Conservation (phyloP, 2,797 vertebrate species). For the Enteromius anoplus region DNA sequence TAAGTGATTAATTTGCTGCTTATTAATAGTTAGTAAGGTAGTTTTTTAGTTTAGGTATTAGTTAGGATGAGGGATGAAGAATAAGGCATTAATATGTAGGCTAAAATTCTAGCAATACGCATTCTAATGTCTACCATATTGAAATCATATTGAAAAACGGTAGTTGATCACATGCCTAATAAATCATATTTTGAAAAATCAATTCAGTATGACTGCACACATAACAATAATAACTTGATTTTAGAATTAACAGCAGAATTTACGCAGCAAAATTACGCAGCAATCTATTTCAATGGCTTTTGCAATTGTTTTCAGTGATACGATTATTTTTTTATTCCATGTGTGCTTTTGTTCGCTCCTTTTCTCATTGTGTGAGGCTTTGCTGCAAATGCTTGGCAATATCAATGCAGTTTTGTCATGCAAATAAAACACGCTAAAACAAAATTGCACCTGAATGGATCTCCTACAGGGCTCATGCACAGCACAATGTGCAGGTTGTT, state of each 20-base stretch:
- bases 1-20: too few species aligned
- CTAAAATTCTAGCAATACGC: too few species aligned
- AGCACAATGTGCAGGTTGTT: constrained; percentile 88
- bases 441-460: constrained; percentile 83
- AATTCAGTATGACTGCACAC: background rate
- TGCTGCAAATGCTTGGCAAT: background rate
- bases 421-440: constrained; percentile 4
- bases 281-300: background rate
- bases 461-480: constrained; percentile 90
- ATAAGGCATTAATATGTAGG: too few species aligned
- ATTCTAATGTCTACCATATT: background rate
- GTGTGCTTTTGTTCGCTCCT: background rate
- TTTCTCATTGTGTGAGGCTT: background rate
- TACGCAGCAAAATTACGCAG: background rate
- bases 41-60: too few species aligned
- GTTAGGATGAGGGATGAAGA: too few species aligned
- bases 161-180: background rate
- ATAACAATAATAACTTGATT: background rate
- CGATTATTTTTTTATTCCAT: background rate
- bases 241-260: background rate
- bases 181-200: background rate
- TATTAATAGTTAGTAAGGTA: too few species aligned
- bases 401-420: constrained; percentile 21
- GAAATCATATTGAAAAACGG: background rate
- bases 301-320: too few species aligned